phyloP scores from a whole-genome alignment of 92 coral and sea anemone species.

The Porites lobata region DNA sequence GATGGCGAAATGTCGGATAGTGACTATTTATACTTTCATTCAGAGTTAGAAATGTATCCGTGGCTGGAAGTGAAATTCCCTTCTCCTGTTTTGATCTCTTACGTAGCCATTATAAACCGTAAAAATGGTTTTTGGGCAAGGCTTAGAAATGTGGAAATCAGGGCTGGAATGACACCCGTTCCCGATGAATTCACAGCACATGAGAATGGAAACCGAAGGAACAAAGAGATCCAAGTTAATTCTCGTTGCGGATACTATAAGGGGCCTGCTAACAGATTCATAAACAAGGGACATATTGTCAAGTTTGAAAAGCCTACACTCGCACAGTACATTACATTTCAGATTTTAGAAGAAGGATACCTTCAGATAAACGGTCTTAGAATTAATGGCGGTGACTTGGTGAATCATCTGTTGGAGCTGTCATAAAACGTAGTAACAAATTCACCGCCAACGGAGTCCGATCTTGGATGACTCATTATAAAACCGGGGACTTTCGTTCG shows the following conservation, averaged over 20 bases:
- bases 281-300: conserved; percentile 1
- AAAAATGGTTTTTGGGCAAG: conserved; percentile 1
- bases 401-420: not conserved
- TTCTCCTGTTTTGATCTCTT: conserved; percentile 4
- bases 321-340: conserved; percentile 24
- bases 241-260: conserved; percentile 4
- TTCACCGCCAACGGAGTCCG: too few relatives aligned
- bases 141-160: conserved; percentile 40
- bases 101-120: conserved; percentile 9
- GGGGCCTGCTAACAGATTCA: not conserved
- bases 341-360: conserved; percentile 19
- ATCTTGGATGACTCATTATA: too few relatives aligned
- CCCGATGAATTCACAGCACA: conserved; percentile 28
- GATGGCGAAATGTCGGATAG: not conserved
- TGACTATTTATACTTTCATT: not conserved
- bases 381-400: conserved; percentile 48
- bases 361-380: conserved; percentile 45
- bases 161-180: conserved; percentile 55
- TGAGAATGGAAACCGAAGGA: not conserved
- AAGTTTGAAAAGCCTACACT: conserved; percentile 6
- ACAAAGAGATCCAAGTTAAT: conserved; percentile 11
- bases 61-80: conserved; percentile 41
- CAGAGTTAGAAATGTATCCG: not conserved
- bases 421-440: not conserved
- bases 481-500: too few relatives aligned